Evolutionary conservation across 2,113 vertebrate species (phyloP).

Genomic region (Amphiprion percula): DNA sequence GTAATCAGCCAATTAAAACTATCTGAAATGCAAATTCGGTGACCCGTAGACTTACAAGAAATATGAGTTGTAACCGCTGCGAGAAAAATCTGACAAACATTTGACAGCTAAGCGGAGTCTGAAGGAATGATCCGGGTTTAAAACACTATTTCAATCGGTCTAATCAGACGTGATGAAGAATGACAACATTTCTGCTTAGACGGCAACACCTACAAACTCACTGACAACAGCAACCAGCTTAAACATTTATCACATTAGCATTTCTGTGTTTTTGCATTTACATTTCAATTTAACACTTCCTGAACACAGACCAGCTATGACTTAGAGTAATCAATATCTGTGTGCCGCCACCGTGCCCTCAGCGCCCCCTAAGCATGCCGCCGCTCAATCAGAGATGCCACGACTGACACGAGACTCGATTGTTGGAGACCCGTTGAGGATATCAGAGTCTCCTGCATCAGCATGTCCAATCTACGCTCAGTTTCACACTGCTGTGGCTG

Average conservation of each 20-base stretch:
- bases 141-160: conserved; percentile 8
- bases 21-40: conserved; percentile 75
- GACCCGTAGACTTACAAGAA: conserved; percentile 60
- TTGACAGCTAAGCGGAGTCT: conserved; percentile 10
- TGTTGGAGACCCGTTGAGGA: conserved; percentile 20
- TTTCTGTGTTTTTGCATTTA: not conserved
- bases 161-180: conserved; percentile 21
- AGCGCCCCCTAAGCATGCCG: conserved; percentile 14
- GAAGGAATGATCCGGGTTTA: conserved; percentile 17
- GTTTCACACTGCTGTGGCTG: not conserved
- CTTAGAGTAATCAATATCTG: not conserved
- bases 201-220: not conserved
- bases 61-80: conserved; percentile 12
- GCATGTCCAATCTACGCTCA: conserved; percentile 4
- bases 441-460: conserved; percentile 28
- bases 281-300: conserved; percentile 19
- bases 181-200: conserved; percentile 12
- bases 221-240: not conserved
- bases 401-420: conserved; percentile 35
- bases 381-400: conserved; percentile 28
- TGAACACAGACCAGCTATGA: not conserved
- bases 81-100: not conserved
- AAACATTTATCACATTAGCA: not conserved
- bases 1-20: conserved; percentile 82
- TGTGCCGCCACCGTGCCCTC: not conserved